These are phyloP conservation scores for Hydrozoanthus gracilis DNA, from an alignment of 92 coral and sea anemone genomes.

Conservation along the genomic window DNA sequence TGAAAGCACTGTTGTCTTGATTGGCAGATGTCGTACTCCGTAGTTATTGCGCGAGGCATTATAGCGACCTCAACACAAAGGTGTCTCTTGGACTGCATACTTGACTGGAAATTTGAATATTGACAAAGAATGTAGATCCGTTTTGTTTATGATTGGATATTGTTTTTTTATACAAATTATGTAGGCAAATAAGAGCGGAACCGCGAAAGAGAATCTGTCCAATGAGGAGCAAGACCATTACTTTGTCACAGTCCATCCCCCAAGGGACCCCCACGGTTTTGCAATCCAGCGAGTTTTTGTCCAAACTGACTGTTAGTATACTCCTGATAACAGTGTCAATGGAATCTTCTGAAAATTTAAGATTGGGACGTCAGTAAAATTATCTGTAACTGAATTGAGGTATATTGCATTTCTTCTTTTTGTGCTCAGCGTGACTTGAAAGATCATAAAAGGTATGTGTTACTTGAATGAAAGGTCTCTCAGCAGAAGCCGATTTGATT, in stretches of 20 bases:
- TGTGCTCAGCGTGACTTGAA: background rate
- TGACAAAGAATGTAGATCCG: slow-evolving; percentile 6
- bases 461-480: background rate
- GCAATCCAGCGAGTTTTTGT: background rate
- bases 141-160: slow-evolving; percentile 8
- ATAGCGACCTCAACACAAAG: background rate
- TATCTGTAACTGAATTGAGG: slow-evolving; percentile 1
- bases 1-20: background rate
- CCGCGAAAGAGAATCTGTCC: background rate
- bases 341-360: slow-evolving; percentile 9
- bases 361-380: background rate
- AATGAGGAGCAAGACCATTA: background rate
- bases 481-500: background rate
- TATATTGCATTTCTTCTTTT: background rate
- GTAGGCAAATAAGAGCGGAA: slow-evolving; percentile 18
- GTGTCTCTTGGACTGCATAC: background rate
- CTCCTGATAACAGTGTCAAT: slow-evolving; percentile 21
- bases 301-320: background rate
- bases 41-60: background rate
- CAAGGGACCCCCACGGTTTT: background rate
- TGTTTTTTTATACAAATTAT: background rate
- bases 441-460: slow-evolving; percentile 3
- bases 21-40: background rate
- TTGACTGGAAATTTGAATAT: slow-evolving; percentile 31
- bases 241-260: background rate